Conservation (phyloP, 2,888 invertebrate species). For the Yponomeuta malinellus region DNA sequence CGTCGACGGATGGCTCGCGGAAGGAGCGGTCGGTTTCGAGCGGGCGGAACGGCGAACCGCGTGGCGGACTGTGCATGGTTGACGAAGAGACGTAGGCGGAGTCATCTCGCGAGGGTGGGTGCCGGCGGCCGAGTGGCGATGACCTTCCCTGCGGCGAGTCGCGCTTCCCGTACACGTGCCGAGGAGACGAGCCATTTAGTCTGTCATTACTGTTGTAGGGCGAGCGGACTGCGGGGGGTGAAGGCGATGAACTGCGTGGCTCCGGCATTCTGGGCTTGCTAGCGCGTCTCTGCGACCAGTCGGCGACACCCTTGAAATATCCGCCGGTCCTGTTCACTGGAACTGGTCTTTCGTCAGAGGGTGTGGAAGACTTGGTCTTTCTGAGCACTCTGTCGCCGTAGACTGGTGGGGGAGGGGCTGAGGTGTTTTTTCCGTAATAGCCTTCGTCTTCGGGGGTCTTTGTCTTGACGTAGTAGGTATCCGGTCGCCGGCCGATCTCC, state of each 20-base stretch:
- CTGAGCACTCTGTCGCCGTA: constrained; percentile 67
- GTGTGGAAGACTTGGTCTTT: constrained; percentile 71
- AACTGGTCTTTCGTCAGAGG: constrained; percentile 67
- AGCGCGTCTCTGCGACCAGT: constrained; percentile 84
- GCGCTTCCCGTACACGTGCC: constrained; percentile 62
- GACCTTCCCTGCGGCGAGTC: constrained; percentile 61
- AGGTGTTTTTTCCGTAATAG: constrained; percentile 61
- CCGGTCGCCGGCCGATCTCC: constrained; percentile 77
- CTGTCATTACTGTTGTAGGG: constrained; percentile 62
- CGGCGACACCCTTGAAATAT: constrained; percentile 84
- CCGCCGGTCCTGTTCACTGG: constrained; percentile 68
- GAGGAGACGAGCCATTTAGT: constrained; percentile 55
- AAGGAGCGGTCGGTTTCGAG: constrained; percentile 61
- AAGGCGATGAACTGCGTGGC: constrained; percentile 64
- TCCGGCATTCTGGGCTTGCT: constrained; percentile 70
- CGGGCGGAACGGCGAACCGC: constrained; percentile 68
- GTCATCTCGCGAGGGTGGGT: constrained; percentile 72
- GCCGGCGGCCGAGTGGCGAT: constrained; percentile 60
- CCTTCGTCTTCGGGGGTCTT: constrained; percentile 67
- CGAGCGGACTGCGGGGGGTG: constrained; percentile 59
- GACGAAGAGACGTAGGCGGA: constrained; percentile 75
- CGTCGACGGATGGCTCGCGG: constrained; percentile 69
- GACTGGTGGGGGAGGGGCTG: constrained; percentile 58
- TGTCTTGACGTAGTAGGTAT: constrained; percentile 86
- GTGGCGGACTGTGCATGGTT: constrained; percentile 74